Base-by-base conservation (phyloP, 2,888 invertebrate genomes). In the Fabriciana adippe region DNA sequence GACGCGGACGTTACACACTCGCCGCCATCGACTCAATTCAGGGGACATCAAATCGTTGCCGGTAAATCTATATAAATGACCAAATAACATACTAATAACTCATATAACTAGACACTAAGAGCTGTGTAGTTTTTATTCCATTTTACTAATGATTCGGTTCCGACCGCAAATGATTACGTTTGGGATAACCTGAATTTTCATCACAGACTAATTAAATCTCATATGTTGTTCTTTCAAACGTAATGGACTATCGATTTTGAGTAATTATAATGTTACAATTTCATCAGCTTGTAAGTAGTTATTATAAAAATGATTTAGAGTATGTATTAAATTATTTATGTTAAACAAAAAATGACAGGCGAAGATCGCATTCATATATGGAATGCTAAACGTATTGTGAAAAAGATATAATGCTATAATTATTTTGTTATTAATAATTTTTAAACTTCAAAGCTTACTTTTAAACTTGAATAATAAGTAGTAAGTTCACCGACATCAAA, bases 21-120 rank as follows among this genome's bases (percentile, higher is more conserved):
- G 71, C 69, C 60, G 54, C 61, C 50, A 61, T 68, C 57, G 61
- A 61, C 35, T 66, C 59, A 59, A 41, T 61, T 5, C 61, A 61
- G 61, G 41, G 61, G 41, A 14, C 41, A n/a, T 15, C 51, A 51
- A 41, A 53, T n/a, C 35, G 35, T n/a, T 35, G 61, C 3, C 53
- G 16, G 51, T 18, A 41, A 21, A 53, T 16, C 41, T 53, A 6
- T 14, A 6, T 4, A 31, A 41, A 55, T 41, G 16, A 57, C 6
- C 5, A 14, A 14, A 57, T 21, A 6, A 41, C 35, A 11, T 41
- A 41, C 11, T 41, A 41, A 41, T 11, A 41, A 41, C 35, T 41
- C 35, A 41, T 41, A 41, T 41, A 41, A 41, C 35, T 41, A 41
- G 1, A 41, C 1, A 8, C 4, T 8, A 35, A 35, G 35, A 35